These are phyloP conservation scores for Eulemur rubriventer DNA, from an alignment of 2,797 vertebrate species.

Conservation along the genomic window DNA sequence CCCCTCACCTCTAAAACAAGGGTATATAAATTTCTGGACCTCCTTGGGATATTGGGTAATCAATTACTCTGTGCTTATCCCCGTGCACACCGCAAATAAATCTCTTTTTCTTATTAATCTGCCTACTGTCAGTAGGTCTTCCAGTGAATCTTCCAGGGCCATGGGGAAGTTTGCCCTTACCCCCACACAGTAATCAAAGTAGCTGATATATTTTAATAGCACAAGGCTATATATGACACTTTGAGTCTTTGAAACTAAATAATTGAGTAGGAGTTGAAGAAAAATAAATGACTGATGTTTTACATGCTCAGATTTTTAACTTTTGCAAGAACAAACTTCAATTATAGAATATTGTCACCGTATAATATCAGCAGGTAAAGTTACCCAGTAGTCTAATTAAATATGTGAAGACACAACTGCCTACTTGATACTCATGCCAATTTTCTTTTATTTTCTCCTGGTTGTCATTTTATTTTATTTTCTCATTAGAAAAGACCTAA, in stretches of 20 bases:
- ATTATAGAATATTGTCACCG: background rate
- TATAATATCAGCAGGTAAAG: background rate
- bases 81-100: no score
- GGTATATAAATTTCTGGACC: no score
- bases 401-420: background rate
- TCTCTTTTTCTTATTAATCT: no score
- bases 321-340: background rate
- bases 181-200: background rate
- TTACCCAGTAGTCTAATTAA: background rate
- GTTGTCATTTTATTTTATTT: slow-evolving; percentile 28
- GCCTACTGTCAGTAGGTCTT: no score
- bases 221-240: background rate
- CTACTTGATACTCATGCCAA: background rate
- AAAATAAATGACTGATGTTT: slow-evolving; percentile 9
- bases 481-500: background rate
- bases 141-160: no score
- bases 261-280: background rate
- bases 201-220: background rate
- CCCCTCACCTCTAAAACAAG: no score
- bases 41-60: no score
- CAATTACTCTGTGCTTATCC: no score
- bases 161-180: no score
- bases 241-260: background rate
- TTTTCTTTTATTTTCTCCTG: background rate
- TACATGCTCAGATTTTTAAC: background rate